Evolutionary conservation across 2,888 invertebrate species (phyloP), one percentile per base, ranked within the genome.

Genomic region (Diaperis boleti): DNA sequence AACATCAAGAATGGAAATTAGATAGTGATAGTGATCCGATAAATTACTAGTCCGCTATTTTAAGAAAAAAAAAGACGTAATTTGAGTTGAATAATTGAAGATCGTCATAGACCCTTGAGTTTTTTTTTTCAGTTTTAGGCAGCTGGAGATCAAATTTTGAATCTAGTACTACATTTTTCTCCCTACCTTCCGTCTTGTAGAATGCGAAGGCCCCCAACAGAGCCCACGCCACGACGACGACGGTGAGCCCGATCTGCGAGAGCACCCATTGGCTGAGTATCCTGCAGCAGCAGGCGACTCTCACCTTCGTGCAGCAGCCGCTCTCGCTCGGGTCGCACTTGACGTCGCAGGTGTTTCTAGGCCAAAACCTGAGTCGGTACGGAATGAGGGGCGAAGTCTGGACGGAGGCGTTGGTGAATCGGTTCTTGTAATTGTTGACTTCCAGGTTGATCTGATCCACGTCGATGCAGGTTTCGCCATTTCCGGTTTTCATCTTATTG

Each of bases 211-310:
- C 86, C 71, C 89, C 89, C 7, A 87, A 73, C 8, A 87, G 69
- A 0, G 89, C 87, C 90, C 90, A 90, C 6, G 87, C 73, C 1
- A 86, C 74, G 29, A 90, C 81, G 20, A 88, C 80, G 59, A 85
- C 78, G 0, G 84, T 83, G 13, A 91, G 75, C 11, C 90, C 90
- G 65, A 86, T 74, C 73, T 88, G 88, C 65, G 86, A 86, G 45
- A 85, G 74, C 10, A 85, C 67, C 77, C 85, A 85, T 68, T 87
- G 81, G 64, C 86, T 79, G 41, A 86, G 62, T 7, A 82, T 73
- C 65, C 84, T 83, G n/a, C 79, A 82, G 5, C 81, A 79, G 42
- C 76, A 71, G 57, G 78, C 79, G 20, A 76, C 69, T 50, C 77
- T 74, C 29, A 79, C 73, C 62, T 69, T 70, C 8, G 71, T 66